These are phyloP conservation scores for Vannuccia rotundouncinata DNA, from an alignment of 2,888 invertebrate genomes.

Conservation along the genomic window DNA sequence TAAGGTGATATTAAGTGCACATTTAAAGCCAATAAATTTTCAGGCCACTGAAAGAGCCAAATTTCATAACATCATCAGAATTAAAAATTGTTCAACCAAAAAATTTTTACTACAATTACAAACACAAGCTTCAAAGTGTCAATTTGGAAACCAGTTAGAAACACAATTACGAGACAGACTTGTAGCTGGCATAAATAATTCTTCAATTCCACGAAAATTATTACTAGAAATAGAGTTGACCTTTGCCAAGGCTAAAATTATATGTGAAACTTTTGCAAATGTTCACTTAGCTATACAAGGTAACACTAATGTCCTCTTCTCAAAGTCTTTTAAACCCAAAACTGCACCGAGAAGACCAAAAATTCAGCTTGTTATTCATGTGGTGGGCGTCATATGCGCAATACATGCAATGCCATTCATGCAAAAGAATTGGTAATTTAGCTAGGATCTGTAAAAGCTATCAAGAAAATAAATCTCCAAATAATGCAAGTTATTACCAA, in stretches of 20 bases:
- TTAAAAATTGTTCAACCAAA: neutral
- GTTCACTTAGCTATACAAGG: neutral
- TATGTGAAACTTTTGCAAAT: neutral
- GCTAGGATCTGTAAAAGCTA: neutral
- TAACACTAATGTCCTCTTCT: neutral
- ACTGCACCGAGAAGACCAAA: no score
- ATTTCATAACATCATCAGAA: neutral
- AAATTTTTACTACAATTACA: neutral
- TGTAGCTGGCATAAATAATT: neutral
- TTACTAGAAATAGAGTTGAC: neutral
- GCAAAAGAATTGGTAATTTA: neutral
- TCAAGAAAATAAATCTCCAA: no score
- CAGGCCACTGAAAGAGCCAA: neutral
- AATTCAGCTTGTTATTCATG: neutral
- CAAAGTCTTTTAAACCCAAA: no score
- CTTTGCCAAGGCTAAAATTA: neutral
- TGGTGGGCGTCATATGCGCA: neutral
- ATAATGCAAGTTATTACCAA: no score
- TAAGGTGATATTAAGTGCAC: no score
- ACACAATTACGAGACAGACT: no score
- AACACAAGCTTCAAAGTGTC: neutral
- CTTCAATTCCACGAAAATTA: neutral
- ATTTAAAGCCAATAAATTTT: no score
- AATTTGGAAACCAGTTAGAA: neutral
- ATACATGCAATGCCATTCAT: neutral